phyloP scores from a whole-genome alignment of 2,797 vertebrate genomes.

The Sarcophilus harrisii region DNA sequence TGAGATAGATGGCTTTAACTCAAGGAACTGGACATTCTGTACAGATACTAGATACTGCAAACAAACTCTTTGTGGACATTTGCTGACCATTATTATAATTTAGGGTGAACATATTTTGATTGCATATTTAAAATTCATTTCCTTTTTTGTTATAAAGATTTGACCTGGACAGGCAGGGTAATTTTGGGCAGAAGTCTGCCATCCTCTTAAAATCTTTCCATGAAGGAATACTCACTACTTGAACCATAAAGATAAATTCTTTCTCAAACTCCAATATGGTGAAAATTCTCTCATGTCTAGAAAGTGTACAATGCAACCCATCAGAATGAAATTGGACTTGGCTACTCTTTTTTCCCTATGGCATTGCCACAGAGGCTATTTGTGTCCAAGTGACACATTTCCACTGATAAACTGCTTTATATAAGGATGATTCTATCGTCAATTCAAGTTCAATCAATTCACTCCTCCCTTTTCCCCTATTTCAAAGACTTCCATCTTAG shows the following conservation, averaged over 20 bases:
- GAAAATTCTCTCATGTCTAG: constrained; percentile 61
- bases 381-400: constrained; percentile 43
- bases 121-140: constrained; percentile 30
- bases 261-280: constrained; percentile 62
- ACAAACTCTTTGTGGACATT: background rate
- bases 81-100: constrained; percentile 55
- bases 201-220: constrained; percentile 28
- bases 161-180: constrained; percentile 55
- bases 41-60: background rate
- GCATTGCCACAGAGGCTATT: constrained; percentile 53
- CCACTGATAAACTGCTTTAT: constrained; percentile 66
- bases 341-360: constrained; percentile 17
- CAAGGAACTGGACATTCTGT: constrained; percentile 26
- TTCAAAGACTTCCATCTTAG: constrained; percentile 62
- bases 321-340: constrained; percentile 40
- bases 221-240: constrained; percentile 66
- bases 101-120: background rate
- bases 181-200: constrained; percentile 69
- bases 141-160: constrained; percentile 60
- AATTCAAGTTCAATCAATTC: constrained; percentile 71
- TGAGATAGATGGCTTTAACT: background rate
- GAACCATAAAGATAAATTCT: constrained; percentile 69
- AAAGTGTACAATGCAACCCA: constrained; percentile 57
- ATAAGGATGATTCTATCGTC: constrained; percentile 60
- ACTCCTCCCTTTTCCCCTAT: constrained; percentile 59